Conservation (phyloP, 2,113 vertebrate genomes). For the Proterorhinus semilunaris region DNA sequence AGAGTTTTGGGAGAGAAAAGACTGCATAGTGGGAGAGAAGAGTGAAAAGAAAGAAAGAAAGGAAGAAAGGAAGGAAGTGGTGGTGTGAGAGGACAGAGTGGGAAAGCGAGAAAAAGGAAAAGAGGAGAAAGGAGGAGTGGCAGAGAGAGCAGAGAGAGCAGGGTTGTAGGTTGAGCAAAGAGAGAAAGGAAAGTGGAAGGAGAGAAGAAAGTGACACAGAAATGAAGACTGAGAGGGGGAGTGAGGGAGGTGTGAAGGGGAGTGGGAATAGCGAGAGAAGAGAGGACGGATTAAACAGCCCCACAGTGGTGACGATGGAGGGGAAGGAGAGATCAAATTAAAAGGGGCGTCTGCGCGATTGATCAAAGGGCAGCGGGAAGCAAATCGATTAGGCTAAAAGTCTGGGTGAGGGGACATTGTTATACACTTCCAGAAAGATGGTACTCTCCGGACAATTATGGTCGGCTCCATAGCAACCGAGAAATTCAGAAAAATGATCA, state of each 20-base stretch:
- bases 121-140: not conserved
- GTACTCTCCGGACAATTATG: not conserved
- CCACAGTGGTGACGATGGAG: conserved; percentile 13
- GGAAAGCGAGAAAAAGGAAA: conserved; percentile 6
- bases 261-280: conserved; percentile 10
- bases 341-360: conserved; percentile 28
- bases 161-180: not conserved
- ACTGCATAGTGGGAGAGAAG: too few relatives aligned
- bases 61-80: too few relatives aligned
- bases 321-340: conserved; percentile 18
- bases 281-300: conserved; percentile 33
- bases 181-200: not conserved
- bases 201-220: not conserved
- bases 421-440: not conserved
- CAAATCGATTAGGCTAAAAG: conserved; percentile 38
- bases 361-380: conserved; percentile 12
- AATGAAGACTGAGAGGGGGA: not conserved
- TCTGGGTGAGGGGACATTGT: not conserved
- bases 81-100: not conserved
- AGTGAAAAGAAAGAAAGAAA: too few relatives aligned
- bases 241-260: not conserved
- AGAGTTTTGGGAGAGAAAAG: too few relatives aligned
- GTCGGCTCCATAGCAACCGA: too few relatives aligned
- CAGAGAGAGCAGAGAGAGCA: not conserved
- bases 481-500: too few relatives aligned